Evolutionary conservation across 2,113 vertebrate genomes (phyloP).

Genomic region (Camelus dromedarius): DNA sequence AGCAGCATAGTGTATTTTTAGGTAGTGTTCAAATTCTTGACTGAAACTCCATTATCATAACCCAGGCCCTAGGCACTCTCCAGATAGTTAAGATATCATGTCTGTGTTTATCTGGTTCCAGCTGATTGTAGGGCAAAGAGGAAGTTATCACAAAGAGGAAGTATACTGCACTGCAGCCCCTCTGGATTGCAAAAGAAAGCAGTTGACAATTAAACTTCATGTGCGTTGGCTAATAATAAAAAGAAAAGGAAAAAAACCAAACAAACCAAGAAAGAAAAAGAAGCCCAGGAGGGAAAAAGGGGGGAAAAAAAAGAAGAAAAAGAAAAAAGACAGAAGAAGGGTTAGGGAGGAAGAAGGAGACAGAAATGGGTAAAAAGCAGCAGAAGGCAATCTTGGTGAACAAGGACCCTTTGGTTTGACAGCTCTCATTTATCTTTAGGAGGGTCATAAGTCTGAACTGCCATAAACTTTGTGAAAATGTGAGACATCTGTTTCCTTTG

Average conservation of each 20-base stretch:
- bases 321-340: neutral
- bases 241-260: neutral
- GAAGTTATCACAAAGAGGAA: conserved; percentile 74
- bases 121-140: conserved; percentile 50
- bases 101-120: neutral
- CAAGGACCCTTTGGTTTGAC: neutral
- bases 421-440: conserved; percentile 37
- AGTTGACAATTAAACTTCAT: conserved; percentile 46
- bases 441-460: conserved; percentile 20
- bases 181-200: conserved; percentile 54
- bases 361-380: neutral
- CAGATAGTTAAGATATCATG: conserved; percentile 25
- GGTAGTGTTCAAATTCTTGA: conserved; percentile 7
- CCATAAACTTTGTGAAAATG: conserved; percentile 36
- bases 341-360: neutral
- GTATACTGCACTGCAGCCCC: neutral
- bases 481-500: conserved; percentile 65
- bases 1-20: conserved; percentile 21
- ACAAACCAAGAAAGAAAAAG: neutral
- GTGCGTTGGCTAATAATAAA: neutral
- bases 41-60: neutral
- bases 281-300: neutral
- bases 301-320: neutral
- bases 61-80: neutral
- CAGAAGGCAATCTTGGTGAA: neutral